phyloP scores from a whole-genome alignment of 2,888 invertebrate genomes.

The Cyaniris semiargus region DNA sequence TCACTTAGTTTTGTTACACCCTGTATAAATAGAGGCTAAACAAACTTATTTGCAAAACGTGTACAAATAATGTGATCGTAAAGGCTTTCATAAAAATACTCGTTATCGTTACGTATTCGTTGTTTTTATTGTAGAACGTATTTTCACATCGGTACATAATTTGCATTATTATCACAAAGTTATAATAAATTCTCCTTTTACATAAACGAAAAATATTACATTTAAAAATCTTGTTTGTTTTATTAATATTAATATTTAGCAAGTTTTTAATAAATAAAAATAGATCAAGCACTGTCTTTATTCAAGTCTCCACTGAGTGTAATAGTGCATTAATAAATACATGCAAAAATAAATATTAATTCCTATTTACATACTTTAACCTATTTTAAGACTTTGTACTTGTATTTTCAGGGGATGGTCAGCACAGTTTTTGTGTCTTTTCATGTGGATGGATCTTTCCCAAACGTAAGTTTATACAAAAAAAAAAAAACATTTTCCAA shows the following conservation, averaged over 20 bases:
- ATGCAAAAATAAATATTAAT: neutral
- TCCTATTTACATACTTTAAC: neutral
- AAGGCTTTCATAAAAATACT: neutral
- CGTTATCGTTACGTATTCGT: constrained; percentile 11
- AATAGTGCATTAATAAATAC: neutral
- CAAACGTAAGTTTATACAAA: neutral
- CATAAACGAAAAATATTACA: neutral
- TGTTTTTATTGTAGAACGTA: constrained; percentile 12
- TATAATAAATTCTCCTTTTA: neutral
- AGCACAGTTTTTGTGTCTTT: neutral
- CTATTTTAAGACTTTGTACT: constrained; percentile 9
- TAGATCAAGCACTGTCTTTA: neutral
- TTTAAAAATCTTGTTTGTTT: neutral
- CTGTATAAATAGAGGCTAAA: neutral
- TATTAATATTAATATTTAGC: neutral
- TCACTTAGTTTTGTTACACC: too few species aligned
- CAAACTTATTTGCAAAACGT: neutral
- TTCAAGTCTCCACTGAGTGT: neutral
- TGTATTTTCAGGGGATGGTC: neutral
- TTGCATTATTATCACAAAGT: constrained; percentile 14
- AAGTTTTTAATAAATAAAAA: neutral
- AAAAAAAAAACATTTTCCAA: neutral
- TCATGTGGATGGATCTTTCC: neutral
- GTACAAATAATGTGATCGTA: neutral
- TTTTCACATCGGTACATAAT: constrained; percentile 13